Base-by-base conservation (phyloP, 2,888 invertebrate genomes). In the Lasioglossum lativentre region DNA sequence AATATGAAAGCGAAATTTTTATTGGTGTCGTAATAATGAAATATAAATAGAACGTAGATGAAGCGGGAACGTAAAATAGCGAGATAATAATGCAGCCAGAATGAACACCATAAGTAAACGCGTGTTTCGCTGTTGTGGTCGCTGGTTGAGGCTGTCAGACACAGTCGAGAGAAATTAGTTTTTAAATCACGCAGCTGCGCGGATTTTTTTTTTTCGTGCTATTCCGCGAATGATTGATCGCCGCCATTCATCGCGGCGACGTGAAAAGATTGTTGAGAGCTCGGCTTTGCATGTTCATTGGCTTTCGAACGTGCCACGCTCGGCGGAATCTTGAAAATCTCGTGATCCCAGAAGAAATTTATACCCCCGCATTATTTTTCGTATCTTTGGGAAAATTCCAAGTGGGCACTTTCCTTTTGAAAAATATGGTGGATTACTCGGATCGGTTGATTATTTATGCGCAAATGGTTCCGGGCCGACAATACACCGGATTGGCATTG, bases 11-110 rank as follows among this genome's bases (percentile, higher is more conserved):
- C 30, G 63, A 66, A 66, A 66, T 66, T 34, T 66, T 66, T 19
- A 66, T 66, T 34, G 34, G 63, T 30, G 63, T 63, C 30, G 63
- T 27, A 30, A 27, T 30, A 30, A 30, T 30, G 63, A 63, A 63
- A 63, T 63, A 63, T 63, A 63, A 63, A 63, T 63, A 63, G 63
- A 63, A 63, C 63, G 63, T 63, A 30, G 63, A 63, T 63, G 63
- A 63, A 63, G 63, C 63, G 63, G 30, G 63, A 63, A 63, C 30
- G 63, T 30, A 30, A n/a, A n/a, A 63, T 30, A 6, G 63, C 63
- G 30, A 27, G 63, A 63, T 63, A 63, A 63, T 63, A 63, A 63
- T 63, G 30, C 63, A 63, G 30, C 14, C 6, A 30, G 63, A 63
- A 63, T 2, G 30, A 63, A 30, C 63, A 30, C 63, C 63, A 6